These are phyloP conservation scores for Isurus oxyrinchus DNA, from an alignment of 2,113 vertebrate species.

Conservation along the genomic window DNA sequence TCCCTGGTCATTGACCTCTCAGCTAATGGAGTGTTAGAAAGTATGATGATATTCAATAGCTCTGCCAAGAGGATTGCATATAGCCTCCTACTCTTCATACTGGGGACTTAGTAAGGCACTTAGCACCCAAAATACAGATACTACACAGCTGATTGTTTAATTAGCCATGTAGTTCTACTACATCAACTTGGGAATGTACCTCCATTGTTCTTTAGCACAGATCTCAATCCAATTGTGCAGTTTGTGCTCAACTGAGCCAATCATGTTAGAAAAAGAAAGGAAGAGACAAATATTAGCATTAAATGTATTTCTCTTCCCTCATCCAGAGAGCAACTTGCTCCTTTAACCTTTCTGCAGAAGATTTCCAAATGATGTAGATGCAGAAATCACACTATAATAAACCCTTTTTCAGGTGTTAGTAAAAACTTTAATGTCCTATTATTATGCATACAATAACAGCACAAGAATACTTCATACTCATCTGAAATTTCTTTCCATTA, in stretches of 20 bases:
- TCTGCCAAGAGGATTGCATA: neutral
- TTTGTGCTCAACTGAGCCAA: neutral
- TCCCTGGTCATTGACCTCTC: no score
- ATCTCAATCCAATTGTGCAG: neutral
- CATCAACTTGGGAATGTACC: neutral
- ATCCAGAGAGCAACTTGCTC: neutral
- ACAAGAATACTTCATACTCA: neutral
- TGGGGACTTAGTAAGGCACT: no score
- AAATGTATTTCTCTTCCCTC: neutral
- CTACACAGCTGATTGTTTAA: neutral
- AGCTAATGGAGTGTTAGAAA: no score
- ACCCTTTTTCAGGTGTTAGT: neutral
- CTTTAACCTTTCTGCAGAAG: neutral
- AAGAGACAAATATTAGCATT: neutral
- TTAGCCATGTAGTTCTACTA: neutral
- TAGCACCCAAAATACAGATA: no score
- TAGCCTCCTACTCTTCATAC: neutral
- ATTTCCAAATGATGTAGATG: neutral
- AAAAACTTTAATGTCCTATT: neutral
- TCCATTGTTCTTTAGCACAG: neutral
- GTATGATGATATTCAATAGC: neutral
- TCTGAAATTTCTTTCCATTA: neutral
- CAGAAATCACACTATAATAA: neutral
- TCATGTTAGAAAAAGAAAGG: neutral
- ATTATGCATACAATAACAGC: neutral